Evolutionary conservation across 2,113 vertebrate species (phyloP), one percentile per base, ranked within the genome.

Genomic region (Pterocles gutturalis): DNA sequence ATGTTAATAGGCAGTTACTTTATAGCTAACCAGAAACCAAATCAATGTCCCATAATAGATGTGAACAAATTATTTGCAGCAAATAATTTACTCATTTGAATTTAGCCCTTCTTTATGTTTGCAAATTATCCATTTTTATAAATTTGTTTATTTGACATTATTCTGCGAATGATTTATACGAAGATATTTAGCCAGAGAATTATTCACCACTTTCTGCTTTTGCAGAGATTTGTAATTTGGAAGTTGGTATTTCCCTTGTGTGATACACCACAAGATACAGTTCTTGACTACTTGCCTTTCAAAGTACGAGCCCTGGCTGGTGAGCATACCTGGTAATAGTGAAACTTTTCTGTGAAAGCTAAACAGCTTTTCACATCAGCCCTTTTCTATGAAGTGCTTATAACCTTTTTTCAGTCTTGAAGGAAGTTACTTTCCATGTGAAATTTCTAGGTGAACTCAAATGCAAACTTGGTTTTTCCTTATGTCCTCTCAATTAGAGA

Each of bases 1-100:
- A 95, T 95, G 95, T 96, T 97, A 97, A 98, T 97, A 97, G 85
- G 87, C 86, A 96, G 90, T 95, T 93, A 95, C 97, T 97, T 98
- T 96, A 97, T 85, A 92, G 85, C 94, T 95, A 95, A 96, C 70
- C 89, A 97, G 97, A 96, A 98, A 93, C 93, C 58, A 93, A 97
- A 97, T 97, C 96, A 92, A 97, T 96, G 97, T 94, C 90, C 80
- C 87, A 82, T 97, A 96, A 97, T 93, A 96, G 94, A 92, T 49
- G 88, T 61, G 41, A 94, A 65, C 95, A 94, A 97, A 92, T 94
- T 95, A 97, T 97, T 96, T 96, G 94, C 89, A 81, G 77, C 77
- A 94, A 96, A 93, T 92, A 96, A 97, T 95, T 95, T 96, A 97
- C 89, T 96, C 89, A 83, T 93, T 96, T 96, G 80, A 92, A 95